These are phyloP conservation scores for Epinotia ramella DNA, from an alignment of 2,888 invertebrate species.

Conservation along the genomic window DNA sequence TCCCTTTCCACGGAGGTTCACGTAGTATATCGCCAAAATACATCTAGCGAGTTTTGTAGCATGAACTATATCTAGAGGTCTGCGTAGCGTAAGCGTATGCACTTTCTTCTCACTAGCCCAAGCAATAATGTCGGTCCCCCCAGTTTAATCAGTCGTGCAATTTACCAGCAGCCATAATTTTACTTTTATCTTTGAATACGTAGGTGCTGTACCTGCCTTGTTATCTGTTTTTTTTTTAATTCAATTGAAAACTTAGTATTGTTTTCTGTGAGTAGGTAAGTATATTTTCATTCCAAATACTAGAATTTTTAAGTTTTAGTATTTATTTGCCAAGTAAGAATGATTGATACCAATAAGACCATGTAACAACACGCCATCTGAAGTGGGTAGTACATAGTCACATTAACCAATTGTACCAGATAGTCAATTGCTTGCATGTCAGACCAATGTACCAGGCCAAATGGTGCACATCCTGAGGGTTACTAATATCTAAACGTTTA, in stretches of 20 bases:
- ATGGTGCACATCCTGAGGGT: slow-evolving; percentile 47
- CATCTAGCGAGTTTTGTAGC: too few relatives aligned
- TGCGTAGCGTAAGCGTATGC: too few relatives aligned
- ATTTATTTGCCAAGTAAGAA: not conserved
- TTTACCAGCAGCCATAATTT: not conserved
- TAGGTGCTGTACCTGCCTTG: not conserved
- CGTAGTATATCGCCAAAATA: too few relatives aligned
- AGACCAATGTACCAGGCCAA: slow-evolving; percentile 36
- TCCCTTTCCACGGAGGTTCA: too few relatives aligned
- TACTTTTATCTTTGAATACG: not conserved
- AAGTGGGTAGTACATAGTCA: slow-evolving; percentile 30
- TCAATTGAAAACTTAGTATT: not conserved
- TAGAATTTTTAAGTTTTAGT: not conserved
- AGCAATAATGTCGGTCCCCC: too few relatives aligned
- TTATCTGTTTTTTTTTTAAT: not conserved
- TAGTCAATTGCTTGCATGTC: slow-evolving; percentile 43
- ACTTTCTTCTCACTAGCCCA: too few relatives aligned
- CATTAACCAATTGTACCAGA: slow-evolving; percentile 57
- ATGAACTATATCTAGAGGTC: too few relatives aligned
- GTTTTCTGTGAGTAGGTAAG: too few relatives aligned
- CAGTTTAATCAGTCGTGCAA: too few relatives aligned
- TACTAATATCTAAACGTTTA: slow-evolving; percentile 4
- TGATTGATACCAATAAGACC: not conserved
- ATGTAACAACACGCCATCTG: slow-evolving; percentile 55
- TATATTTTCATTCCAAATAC: too few relatives aligned